A percentile compares a stretch with the other conserved stretches of the same genome.
phyloP scores from a whole-genome alignment of 2,113 vertebrate species.

The Taxidea taxus region DNA sequence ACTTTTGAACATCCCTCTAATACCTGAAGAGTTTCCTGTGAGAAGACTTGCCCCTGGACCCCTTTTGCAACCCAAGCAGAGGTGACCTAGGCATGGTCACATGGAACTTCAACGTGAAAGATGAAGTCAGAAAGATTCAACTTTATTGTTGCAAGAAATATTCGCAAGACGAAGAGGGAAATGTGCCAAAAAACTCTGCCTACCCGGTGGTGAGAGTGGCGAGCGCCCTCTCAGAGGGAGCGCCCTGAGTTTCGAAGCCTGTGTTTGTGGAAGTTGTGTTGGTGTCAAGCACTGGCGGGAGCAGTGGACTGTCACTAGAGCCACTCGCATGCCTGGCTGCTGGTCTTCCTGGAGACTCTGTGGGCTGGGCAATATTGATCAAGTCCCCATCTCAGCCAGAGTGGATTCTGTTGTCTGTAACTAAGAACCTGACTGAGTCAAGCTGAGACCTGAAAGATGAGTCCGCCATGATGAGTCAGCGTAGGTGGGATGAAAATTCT shows the following conservation, averaged over 20 bases:
- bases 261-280: background rate
- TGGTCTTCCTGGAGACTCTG: background rate
- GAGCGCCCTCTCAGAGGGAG: too few species aligned
- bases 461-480: background rate
- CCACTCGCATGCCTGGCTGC: background rate
- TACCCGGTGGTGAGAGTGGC: background rate
- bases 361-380: background rate
- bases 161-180: background rate
- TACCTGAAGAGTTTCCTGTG: background rate
- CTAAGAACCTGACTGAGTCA: background rate
- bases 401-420: background rate
- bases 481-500: background rate
- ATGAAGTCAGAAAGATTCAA: background rate
- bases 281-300: background rate
- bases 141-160: background rate
- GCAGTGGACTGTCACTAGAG: background rate
- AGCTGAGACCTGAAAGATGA: constrained; percentile 5
- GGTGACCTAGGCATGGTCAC: background rate
- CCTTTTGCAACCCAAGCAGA: background rate
- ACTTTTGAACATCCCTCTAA: background rate
- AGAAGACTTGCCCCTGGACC: background rate
- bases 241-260: background rate
- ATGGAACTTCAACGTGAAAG: background rate
- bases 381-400: background rate
- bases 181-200: background rate